A percentile compares a stretch with the other conserved stretches of the same genome.
These are phyloP conservation scores for Pteruthius melanotis DNA, from an alignment of 2,113 vertebrate genomes.

Conservation along the genomic window DNA sequence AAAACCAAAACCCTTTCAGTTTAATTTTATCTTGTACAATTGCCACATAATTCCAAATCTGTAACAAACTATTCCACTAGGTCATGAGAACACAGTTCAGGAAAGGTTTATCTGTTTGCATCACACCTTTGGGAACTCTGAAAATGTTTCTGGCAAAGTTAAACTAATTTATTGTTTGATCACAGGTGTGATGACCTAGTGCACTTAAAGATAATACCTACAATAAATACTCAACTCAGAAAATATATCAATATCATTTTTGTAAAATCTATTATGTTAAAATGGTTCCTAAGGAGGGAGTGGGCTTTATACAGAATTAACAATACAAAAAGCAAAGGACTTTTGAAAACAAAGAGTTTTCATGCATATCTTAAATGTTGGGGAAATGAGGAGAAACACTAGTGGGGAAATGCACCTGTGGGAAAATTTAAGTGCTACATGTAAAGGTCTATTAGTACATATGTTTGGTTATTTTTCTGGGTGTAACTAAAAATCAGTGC, in stretches of 20 bases:
- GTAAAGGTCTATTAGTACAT: accelerated
- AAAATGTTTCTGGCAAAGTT: not conserved
- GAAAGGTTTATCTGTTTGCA: not conserved
- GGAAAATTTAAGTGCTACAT: accelerated
- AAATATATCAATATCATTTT: not conserved
- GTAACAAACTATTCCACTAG: not conserved
- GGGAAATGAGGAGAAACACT: not conserved
- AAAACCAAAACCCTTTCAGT: not conserved
- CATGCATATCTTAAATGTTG: not conserved
- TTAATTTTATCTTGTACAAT: not conserved
- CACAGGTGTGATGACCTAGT: not conserved
- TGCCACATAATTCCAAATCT: not conserved
- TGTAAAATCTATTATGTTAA: not conserved
- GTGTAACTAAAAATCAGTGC: not conserved
- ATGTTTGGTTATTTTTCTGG: not conserved
- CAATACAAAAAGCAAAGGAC: not conserved
- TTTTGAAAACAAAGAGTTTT: not conserved
- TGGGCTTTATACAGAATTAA: not conserved
- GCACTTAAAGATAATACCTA: not conserved
- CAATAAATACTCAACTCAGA: not conserved
- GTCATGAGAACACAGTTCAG: not conserved
- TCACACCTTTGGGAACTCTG: not conserved
- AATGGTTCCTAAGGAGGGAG: not conserved
- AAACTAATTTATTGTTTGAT: not conserved
- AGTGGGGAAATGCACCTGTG: not conserved